These are phyloP conservation scores for Lordiphosa clarofinis DNA, from an alignment of 1,140 invertebrate genomes.

Conservation along the genomic window DNA sequence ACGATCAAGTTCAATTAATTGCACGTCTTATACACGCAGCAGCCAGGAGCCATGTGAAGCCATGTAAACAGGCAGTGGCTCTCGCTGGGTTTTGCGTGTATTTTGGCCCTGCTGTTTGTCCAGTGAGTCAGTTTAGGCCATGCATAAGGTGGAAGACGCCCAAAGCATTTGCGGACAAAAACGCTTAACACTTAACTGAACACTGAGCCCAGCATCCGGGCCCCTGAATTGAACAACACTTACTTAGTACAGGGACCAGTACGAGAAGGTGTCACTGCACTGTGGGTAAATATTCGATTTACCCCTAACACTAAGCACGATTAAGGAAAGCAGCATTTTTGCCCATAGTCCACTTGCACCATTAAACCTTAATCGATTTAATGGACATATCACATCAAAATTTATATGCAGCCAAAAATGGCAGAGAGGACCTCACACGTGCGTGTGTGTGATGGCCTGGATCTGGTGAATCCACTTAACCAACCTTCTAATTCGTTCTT, in stretches of 20 bases:
- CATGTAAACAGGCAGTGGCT: constrained; percentile 8
- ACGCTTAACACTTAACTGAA: constrained; percentile 41
- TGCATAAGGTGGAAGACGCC: constrained; percentile 10
- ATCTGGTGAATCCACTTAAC: not conserved
- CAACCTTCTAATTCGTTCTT: too few relatives aligned
- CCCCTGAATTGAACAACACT: too few relatives aligned
- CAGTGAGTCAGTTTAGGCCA: not conserved
- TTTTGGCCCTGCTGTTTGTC: not conserved
- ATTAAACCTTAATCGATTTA: constrained; percentile 34
- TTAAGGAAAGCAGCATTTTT: too few relatives aligned
- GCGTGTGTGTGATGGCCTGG: too few relatives aligned
- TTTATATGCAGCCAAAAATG: constrained; percentile 14
- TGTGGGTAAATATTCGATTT: too few relatives aligned
- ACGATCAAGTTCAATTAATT: constrained; percentile 17
- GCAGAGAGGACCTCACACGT: not conserved
- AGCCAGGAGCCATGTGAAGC: constrained; percentile 1
- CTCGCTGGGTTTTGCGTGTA: not conserved
- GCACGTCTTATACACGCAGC: constrained; percentile 10
- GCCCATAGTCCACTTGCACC: constrained; percentile 4
- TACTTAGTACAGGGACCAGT: too few relatives aligned
- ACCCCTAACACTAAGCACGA: too few relatives aligned
- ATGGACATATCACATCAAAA: constrained; percentile 33
- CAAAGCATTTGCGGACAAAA: constrained; percentile 7
- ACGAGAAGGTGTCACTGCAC: too few relatives aligned
- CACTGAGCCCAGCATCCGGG: constrained; percentile 17